Percentiles rank a stretch among this genome's conserved stretches.
Conservation (phyloP, 1,140 invertebrate genomes). For the Caenorhabditis inopinata region DNA sequence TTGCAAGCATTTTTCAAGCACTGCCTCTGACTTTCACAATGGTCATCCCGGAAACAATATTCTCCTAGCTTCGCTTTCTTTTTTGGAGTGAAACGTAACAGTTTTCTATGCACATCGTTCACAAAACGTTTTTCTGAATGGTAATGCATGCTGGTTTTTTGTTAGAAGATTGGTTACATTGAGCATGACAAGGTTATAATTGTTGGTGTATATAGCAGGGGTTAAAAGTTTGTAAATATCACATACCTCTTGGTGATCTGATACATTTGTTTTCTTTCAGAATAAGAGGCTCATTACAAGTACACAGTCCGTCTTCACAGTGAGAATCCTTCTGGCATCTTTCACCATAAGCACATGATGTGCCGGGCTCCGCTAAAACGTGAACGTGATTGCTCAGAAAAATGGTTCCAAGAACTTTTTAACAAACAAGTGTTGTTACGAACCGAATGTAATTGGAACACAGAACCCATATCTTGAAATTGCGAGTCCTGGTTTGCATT, state of each 20-base stretch:
- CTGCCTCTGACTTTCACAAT: conserved; percentile 7
- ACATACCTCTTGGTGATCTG: neutral
- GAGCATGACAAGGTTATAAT: too few species aligned
- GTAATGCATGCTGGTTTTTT: neutral
- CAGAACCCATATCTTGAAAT: conserved; percentile 49
- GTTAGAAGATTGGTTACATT: neutral
- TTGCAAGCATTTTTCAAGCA: neutral
- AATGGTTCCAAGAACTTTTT: neutral
- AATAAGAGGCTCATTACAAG: conserved; percentile 31
- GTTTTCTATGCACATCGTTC: neutral
- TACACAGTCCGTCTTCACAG: conserved; percentile 38
- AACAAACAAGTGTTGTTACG: too few species aligned
- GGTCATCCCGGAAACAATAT: neutral
- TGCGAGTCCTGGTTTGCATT: conserved; percentile 42
- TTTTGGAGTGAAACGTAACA: neutral
- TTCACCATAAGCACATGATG: conserved; percentile 40
- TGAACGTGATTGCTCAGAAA: neutral
- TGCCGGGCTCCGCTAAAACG: conserved; percentile 39
- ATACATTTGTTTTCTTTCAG: conserved; percentile 38
- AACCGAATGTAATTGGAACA: conserved; percentile 46
- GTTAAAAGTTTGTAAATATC: neutral
- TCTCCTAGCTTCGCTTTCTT: neutral
- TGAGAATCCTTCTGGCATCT: conserved; percentile 12
- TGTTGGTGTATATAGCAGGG: too few species aligned
- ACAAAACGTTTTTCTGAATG: neutral